phyloP scores from a whole-genome alignment of 2,888 invertebrate species.

The Eudasyphora cyanicolor region DNA sequence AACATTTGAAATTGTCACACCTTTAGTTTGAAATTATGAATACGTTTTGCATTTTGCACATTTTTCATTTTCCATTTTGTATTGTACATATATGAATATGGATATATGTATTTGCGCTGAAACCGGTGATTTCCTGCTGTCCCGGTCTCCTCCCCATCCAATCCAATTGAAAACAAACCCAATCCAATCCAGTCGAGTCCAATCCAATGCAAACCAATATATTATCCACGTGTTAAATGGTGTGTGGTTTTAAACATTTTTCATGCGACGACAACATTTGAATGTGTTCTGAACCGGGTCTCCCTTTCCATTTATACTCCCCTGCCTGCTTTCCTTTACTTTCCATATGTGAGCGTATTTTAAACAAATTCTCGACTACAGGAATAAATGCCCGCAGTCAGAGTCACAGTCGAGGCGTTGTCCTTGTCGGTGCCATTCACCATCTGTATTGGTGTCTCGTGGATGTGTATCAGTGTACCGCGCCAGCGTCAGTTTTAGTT shows the following conservation, averaged over 20 bases:
- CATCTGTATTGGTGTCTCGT: too few relatives aligned
- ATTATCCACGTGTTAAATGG: constrained; percentile 55
- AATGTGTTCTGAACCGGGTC: neutral
- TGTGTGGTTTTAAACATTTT: constrained; percentile 47
- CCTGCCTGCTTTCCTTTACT: too few relatives aligned
- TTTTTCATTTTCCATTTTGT: neutral
- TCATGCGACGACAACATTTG: constrained; percentile 28
- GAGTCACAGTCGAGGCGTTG: too few relatives aligned
- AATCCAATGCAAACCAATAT: constrained; percentile 20
- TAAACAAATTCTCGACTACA: neutral
- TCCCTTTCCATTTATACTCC: too few relatives aligned
- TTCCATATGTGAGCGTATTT: neutral
- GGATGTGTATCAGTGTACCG: too few relatives aligned
- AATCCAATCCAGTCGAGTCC: neutral
- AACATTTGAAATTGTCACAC: constrained; percentile 55
- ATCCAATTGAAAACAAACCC: constrained; percentile 2
- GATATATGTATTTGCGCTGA: too few relatives aligned
- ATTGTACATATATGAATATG: too few relatives aligned
- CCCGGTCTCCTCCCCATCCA: constrained; percentile 30
- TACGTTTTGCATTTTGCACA: neutral
- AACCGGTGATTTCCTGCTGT: too few relatives aligned
- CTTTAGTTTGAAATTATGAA: constrained; percentile 37
- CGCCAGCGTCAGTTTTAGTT: neutral
- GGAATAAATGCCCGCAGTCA: neutral
- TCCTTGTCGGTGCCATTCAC: too few relatives aligned